Conservation (phyloP, 2,113 vertebrate genomes). For the Oriolus oriolus region DNA sequence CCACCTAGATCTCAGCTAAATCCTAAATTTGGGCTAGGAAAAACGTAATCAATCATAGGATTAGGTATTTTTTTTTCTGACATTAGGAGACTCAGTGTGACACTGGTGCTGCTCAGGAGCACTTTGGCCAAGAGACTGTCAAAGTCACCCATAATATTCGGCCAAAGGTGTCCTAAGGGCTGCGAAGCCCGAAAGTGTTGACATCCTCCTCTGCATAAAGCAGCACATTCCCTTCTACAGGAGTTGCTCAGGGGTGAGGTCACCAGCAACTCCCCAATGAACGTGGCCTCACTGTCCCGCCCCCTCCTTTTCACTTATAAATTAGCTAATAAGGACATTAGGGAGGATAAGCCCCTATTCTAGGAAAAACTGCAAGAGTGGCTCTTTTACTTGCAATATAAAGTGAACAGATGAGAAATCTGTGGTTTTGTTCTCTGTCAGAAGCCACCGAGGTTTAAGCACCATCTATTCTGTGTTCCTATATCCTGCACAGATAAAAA, state of each 20-base stretch:
- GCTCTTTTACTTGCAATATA: neutral
- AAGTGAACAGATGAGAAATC: neutral
- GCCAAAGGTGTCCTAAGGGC: neutral
- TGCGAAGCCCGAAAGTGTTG: neutral
- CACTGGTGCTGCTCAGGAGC: neutral
- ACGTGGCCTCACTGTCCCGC: fast-evolving
- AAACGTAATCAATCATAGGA: neutral
- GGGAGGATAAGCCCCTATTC: neutral
- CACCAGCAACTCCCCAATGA: neutral
- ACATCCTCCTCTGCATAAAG: neutral
- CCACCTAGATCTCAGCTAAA: neutral
- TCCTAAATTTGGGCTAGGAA: neutral
- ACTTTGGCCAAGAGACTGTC: neutral
- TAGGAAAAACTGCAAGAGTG: neutral
- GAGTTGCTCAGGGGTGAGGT: fast-evolving
- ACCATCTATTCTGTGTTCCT: neutral
- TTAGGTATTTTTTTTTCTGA: neutral
- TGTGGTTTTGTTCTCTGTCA: neutral
- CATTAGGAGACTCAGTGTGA: neutral
- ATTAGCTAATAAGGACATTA: neutral
- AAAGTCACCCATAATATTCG: neutral
- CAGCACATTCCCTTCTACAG: fast-evolving
- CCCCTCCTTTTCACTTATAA: neutral
- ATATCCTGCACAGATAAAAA: neutral
- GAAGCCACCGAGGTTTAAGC: neutral